Evolutionary conservation across 2,888 invertebrate genomes (phyloP).

Genomic region (Euproctis similis): DNA sequence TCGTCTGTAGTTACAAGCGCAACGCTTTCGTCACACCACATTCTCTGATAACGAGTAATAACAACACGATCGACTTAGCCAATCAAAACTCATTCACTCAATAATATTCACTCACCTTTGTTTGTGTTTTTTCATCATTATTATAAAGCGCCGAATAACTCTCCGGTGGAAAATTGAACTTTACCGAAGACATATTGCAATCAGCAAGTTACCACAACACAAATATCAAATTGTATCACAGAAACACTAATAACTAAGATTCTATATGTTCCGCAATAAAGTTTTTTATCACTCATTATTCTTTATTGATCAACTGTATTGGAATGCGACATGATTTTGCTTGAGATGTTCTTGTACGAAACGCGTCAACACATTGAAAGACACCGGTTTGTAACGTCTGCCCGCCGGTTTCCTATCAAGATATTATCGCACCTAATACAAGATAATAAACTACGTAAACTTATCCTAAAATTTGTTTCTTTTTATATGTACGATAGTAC

Average conservation of each 20-base stretch:
- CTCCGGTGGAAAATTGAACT: constrained; percentile 63
- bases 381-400: no score
- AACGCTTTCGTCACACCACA: no score
- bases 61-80: constrained; percentile 35
- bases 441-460: constrained; percentile 62
- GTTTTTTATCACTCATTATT: constrained; percentile 42
- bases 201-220: constrained; percentile 34
- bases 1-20: constrained; percentile 20
- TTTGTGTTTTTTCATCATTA: constrained; percentile 46
- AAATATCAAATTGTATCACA: constrained; percentile 27
- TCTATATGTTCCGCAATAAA: constrained; percentile 27
- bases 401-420: constrained; percentile 33
- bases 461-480: constrained; percentile 45
- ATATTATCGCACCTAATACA: constrained; percentile 51
- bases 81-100: no score
- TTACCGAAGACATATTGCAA: constrained; percentile 50
- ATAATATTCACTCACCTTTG: constrained; percentile 58
- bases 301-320: constrained; percentile 42
- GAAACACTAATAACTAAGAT: constrained; percentile 28
- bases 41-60: no score
- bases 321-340: constrained; percentile 26
- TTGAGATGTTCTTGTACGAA: constrained; percentile 18
- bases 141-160: constrained; percentile 61
- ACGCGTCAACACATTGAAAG: constrained; percentile 21
- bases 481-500: constrained; percentile 37